Base-by-base conservation (phyloP, 2,888 invertebrate genomes). In the Pollenia amentaria region DNA sequence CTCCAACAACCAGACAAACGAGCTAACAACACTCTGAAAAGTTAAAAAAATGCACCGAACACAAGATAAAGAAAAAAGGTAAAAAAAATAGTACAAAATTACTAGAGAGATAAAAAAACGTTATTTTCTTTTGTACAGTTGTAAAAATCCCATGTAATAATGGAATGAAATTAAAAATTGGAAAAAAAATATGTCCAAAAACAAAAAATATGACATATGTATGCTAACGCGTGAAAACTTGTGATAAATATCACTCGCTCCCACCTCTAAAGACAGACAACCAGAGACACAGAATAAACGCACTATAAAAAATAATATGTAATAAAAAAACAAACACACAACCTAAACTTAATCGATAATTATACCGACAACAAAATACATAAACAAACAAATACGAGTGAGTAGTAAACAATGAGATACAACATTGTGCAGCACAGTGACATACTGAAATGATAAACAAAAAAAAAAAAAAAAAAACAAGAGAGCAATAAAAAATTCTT, bases 191-290 rank as follows among this genome's bases (percentile, higher is more conserved):
- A 11, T 46, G n/a, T 55, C 8, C 21, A n/a, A 72, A 46, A 18
- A 57, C 46, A 53, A 44, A 11, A 57, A 64, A 70, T 69, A 48
- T 64, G 62, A 70, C 83, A 77, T 64, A 29, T 79, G 78, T 55
- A 70, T 64, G 86, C 11, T 69, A 70, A 76, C 64, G 78, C 82
- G 86, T 86, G 82, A 86, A 83, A 70, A 76, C 21, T 69, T 44
- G 40, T 76, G 70, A 83, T 83, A 86, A 83, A 76, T 86, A 75
- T 60, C 76, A 69, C 64, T 51, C 76, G 76, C 65, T 77, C 64
- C 42, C 65, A 65, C 53, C 46, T 81, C 64, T 64, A 82, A 64
- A 42, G n/a, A 69, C 69, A 62, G 42, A 44, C 18, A 60, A 14
- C 60, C 69, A 57, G 3, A 44, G 6, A 44, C 14, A 44, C 53